Conservation (phyloP, 2,113 vertebrate genomes). For the Agapornis roseicollis region DNA sequence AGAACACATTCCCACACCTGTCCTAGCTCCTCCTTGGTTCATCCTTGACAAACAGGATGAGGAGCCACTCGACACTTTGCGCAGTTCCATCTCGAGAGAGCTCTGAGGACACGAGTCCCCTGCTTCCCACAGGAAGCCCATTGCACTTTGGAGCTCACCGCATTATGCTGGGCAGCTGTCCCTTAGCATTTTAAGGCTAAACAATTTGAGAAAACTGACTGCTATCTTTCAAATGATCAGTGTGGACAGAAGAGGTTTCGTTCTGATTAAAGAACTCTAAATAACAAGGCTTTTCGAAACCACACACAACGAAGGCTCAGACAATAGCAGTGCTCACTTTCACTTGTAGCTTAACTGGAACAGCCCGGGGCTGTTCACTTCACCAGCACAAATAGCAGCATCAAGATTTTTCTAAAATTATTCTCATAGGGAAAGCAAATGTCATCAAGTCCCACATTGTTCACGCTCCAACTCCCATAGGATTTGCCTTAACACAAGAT, state of each 20-base stretch:
- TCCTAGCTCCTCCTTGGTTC: conserved; percentile 10
- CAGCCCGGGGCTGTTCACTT: conserved; percentile 68
- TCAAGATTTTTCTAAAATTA: conserved; percentile 71
- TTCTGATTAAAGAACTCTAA: conserved; percentile 62
- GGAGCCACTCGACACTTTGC: conserved; percentile 16
- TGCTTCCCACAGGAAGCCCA: conserved; percentile 62
- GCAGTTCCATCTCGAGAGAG: neutral
- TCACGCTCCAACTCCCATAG: conserved; percentile 68
- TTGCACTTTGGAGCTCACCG: conserved; percentile 46
- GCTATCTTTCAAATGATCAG: conserved; percentile 56
- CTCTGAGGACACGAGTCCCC: conserved; percentile 21
- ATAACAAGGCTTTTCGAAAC: conserved; percentile 69
- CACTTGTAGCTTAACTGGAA: conserved; percentile 84
- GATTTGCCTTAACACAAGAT: conserved; percentile 73
- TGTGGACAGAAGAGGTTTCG: conserved; percentile 60
- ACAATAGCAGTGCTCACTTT: conserved; percentile 75
- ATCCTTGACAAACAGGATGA: conserved; percentile 33
- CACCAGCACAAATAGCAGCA: conserved; percentile 78
- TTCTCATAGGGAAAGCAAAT: conserved; percentile 77
- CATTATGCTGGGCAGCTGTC: conserved; percentile 43
- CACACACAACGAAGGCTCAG: conserved; percentile 77
- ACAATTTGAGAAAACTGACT: conserved; percentile 54
- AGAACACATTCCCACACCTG: conserved; percentile 42
- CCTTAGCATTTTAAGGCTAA: conserved; percentile 57
- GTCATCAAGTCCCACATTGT: conserved; percentile 52